These are phyloP conservation scores for Drosophila dunni DNA, from an alignment of 1,140 invertebrate genomes.

Conservation along the genomic window DNA sequence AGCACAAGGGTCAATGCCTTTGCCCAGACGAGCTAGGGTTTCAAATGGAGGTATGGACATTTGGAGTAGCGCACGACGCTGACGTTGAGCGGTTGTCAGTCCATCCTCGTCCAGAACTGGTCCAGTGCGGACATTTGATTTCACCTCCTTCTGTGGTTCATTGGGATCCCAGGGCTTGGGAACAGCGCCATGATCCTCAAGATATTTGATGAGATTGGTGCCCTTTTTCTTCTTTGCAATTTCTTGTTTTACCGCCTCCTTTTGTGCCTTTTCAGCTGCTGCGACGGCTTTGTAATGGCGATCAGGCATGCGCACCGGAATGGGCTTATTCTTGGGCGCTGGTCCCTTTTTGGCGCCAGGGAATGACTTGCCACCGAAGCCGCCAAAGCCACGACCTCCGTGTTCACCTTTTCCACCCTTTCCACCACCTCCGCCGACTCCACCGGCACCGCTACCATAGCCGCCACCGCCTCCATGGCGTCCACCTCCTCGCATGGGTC, in stretches of 20 bases:
- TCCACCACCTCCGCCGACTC: not conserved
- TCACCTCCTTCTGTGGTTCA: slow-evolving; percentile 4
- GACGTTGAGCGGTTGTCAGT: slow-evolving; percentile 32
- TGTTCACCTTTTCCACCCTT: not conserved
- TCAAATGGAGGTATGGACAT: slow-evolving; percentile 27
- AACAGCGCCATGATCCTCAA: slow-evolving; percentile 18
- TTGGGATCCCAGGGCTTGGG: slow-evolving; percentile 34
- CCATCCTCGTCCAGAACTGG: slow-evolving; percentile 21
- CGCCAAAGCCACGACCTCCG: not conserved
- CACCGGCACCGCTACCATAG: not conserved
- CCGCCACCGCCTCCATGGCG: not conserved
- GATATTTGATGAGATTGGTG: slow-evolving; percentile 31
- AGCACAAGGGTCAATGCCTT: slow-evolving; percentile 21
- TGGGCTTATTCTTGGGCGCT: not conserved
- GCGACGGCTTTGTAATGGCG: slow-evolving; percentile 2
- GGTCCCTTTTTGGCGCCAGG: slow-evolving; percentile 8
- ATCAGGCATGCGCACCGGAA: slow-evolving; percentile 33
- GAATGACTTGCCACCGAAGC: slow-evolving; percentile 8
- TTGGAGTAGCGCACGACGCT: slow-evolving; percentile 11
- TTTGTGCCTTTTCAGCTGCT: not conserved
- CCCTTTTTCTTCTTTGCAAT: slow-evolving; percentile 13
- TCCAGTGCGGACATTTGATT: slow-evolving; percentile 7
- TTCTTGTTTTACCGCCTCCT: slow-evolving; percentile 7
- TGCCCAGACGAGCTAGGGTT: slow-evolving; percentile 3
- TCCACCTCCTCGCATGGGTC: slow-evolving; percentile 22